Evolutionary conservation across 2,797 vertebrate species (phyloP).

Genomic region (Poecilia gillii): DNA sequence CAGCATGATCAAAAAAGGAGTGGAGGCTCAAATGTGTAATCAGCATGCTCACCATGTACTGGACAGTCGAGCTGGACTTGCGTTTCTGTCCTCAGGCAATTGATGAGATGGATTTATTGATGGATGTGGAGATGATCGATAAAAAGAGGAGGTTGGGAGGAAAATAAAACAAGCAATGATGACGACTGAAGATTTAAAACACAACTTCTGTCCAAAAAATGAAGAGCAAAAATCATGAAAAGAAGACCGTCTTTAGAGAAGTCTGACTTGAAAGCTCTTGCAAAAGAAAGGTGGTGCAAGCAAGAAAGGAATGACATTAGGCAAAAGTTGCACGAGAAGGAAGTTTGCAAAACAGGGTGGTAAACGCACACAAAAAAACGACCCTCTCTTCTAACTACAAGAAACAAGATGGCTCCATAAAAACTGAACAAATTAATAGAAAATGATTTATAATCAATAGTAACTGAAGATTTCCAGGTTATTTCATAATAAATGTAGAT

Average conservation of each 20-base stretch:
- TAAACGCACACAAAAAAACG: background rate
- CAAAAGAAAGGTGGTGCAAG: constrained; percentile 16
- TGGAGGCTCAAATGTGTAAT: constrained; percentile 45
- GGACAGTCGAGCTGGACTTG: constrained; percentile 84
- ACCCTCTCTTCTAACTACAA: background rate
- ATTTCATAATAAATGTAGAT: background rate
- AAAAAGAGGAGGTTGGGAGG: constrained; percentile 30
- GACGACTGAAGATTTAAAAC: constrained; percentile 50
- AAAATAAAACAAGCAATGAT: constrained; percentile 54
- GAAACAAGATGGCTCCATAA: background rate
- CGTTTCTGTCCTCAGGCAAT: constrained; percentile 80
- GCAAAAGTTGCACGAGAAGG: constrained; percentile 14
- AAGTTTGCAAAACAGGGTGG: background rate
- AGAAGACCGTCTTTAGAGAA: constrained; percentile 3
- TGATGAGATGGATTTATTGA: constrained; percentile 59
- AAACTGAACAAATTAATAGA: background rate
- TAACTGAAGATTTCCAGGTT: background rate
- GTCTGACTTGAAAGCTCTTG: constrained; percentile 2
- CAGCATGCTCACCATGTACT: constrained; percentile 84
- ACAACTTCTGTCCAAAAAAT: constrained; percentile 26
- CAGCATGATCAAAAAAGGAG: constrained; percentile 15
- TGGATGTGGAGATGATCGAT: constrained; percentile 29
- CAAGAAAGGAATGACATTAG: constrained; percentile 8
- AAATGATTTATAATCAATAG: background rate
- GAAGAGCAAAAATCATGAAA: constrained; percentile 4